Evolutionary conservation across 2,888 invertebrate genomes (phyloP).

Genomic region (Chrysolina haemoptera): DNA sequence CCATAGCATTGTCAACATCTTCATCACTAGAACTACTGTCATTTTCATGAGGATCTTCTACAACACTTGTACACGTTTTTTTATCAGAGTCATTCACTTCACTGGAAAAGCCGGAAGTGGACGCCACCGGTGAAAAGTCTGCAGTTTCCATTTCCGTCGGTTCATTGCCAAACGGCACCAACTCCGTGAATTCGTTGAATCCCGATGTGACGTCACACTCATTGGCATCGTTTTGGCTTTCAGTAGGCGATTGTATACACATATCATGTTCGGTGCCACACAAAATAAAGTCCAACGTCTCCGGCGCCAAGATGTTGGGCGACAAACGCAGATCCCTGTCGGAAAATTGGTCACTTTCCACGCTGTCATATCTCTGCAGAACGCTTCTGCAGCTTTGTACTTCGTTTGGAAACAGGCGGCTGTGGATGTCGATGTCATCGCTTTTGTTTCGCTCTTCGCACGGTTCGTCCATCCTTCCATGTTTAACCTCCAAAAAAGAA

Average conservation of each 20-base stretch:
- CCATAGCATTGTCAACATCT: slow-evolving; percentile 63
- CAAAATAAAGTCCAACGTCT: slow-evolving; percentile 62
- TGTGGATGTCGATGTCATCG: slow-evolving; percentile 30
- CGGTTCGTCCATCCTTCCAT: slow-evolving; percentile 51
- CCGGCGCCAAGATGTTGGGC: slow-evolving; percentile 34
- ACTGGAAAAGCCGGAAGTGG: slow-evolving; percentile 30
- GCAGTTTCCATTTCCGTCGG: slow-evolving; percentile 22
- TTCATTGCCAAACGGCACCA: slow-evolving; percentile 49
- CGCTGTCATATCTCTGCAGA: slow-evolving; percentile 45
- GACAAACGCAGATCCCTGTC: slow-evolving; percentile 48
- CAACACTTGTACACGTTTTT: slow-evolving; percentile 27
- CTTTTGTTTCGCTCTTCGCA: slow-evolving; percentile 23
- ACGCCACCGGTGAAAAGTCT: slow-evolving; percentile 35
- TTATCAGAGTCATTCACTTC: slow-evolving; percentile 6
- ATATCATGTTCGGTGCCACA: slow-evolving; percentile 60
- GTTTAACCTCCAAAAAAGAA: slow-evolving; percentile 31
- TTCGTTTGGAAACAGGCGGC: slow-evolving; percentile 40
- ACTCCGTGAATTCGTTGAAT: slow-evolving; percentile 54
- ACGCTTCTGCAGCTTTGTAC: slow-evolving; percentile 44
- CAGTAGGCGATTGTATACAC: slow-evolving; percentile 59
- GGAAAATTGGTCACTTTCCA: slow-evolving; percentile 53
- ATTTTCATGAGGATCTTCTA: neutral
- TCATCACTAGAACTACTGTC: slow-evolving; percentile 46
- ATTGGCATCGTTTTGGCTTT: slow-evolving; percentile 51
- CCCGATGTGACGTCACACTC: slow-evolving; percentile 52